These are phyloP conservation scores for Nymphalis io DNA, from an alignment of 1,140 invertebrate species.

Conservation along the genomic window DNA sequence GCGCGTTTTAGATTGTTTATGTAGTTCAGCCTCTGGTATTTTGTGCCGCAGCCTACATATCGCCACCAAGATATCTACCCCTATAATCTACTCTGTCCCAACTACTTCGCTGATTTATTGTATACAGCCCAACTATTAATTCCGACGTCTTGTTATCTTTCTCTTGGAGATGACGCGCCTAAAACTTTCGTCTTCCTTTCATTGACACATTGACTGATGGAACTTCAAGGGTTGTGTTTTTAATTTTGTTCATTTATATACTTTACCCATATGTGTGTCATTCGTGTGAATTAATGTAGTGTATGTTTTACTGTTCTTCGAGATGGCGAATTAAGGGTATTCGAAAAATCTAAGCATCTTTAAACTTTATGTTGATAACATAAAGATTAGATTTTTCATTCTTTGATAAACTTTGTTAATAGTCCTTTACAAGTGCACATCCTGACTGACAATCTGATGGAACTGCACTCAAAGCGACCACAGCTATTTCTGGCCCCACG, in stretches of 20 bases:
- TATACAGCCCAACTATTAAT: slow-evolving; percentile 22
- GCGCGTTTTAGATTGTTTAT: background rate
- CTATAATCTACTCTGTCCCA: slow-evolving; percentile 25
- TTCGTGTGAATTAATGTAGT: background rate
- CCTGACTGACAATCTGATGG: too few species aligned
- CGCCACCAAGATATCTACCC: slow-evolving; percentile 10
- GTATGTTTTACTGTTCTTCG: too few species aligned
- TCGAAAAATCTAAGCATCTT: too few species aligned
- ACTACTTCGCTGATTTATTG: slow-evolving; percentile 19
- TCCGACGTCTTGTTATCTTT: slow-evolving; percentile 17
- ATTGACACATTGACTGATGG: slow-evolving; percentile 8
- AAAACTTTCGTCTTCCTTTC: background rate
- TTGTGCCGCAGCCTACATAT: slow-evolving; percentile 16
- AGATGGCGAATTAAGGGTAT: too few species aligned
- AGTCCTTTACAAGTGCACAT: too few species aligned
- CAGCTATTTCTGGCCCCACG: too few species aligned
- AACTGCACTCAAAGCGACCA: too few species aligned
- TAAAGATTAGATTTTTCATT: too few species aligned
- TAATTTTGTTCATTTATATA: background rate
- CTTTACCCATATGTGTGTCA: background rate
- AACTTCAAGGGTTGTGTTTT: background rate
- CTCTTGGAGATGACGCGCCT: slow-evolving; percentile 1
- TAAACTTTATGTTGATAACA: too few species aligned
- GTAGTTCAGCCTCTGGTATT: background rate
- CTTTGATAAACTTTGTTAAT: too few species aligned